These are phyloP conservation scores for Caenorhabditis tropicalis DNA, from an alignment of 1,140 invertebrate species.

Conservation along the genomic window DNA sequence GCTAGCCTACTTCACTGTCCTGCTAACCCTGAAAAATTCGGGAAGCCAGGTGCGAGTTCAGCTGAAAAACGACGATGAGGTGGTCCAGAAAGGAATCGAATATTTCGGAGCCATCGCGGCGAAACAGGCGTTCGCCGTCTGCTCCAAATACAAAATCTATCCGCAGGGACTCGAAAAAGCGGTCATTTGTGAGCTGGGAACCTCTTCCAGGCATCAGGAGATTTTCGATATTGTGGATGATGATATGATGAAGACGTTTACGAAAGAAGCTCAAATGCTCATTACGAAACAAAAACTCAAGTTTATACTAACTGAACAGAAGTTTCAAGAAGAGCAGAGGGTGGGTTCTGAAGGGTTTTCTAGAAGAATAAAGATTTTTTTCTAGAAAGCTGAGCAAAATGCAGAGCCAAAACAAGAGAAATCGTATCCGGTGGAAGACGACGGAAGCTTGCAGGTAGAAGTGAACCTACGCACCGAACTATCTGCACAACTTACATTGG, in stretches of 20 bases:
- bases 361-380: too few species aligned
- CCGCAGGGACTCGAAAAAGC: not conserved
- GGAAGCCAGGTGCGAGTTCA: not conserved
- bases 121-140: not conserved
- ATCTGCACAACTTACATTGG: not conserved
- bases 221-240: not conserved
- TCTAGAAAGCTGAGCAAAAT: too few species aligned
- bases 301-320: not conserved
- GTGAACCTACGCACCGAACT: not conserved
- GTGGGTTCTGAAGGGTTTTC: too few species aligned
- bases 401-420: not conserved
- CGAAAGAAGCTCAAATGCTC: not conserved
- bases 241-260: not conserved
- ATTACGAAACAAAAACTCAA: not conserved
- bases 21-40: not conserved
- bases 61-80: not conserved
- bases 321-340: not conserved
- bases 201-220: not conserved
- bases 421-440: constrained; percentile 22
- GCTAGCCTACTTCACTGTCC: not conserved
- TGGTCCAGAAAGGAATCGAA: not conserved
- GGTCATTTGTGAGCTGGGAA: not conserved
- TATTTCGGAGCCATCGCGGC: not conserved
- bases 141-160: constrained; percentile 30
- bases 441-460: not conserved